These are phyloP conservation scores for Sphaeramia orbicularis DNA, from an alignment of 2,797 vertebrate genomes.

Conservation along the genomic window DNA sequence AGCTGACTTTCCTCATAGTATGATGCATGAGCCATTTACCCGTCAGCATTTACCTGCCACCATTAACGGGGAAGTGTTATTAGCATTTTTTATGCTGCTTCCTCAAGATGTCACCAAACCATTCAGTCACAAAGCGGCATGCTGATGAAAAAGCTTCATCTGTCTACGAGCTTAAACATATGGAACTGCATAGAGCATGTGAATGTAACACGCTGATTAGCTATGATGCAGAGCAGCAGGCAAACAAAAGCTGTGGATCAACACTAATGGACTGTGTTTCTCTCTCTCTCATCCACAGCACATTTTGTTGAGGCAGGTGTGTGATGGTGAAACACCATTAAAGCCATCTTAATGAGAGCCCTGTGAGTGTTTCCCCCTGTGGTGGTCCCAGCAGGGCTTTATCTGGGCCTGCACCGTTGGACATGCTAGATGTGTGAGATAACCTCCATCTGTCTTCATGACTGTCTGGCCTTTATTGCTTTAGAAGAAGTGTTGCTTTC, in stretches of 20 bases:
- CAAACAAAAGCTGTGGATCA: slow-evolving; percentile 48
- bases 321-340: slow-evolving; percentile 55
- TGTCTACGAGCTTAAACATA: slow-evolving; percentile 34
- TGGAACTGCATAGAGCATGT: neutral
- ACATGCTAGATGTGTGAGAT: slow-evolving; percentile 64
- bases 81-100: slow-evolving; percentile 37
- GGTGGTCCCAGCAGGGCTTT: slow-evolving; percentile 62
- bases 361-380: slow-evolving; percentile 36
- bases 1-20: slow-evolving; percentile 2
- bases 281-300: slow-evolving; percentile 12
- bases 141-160: slow-evolving; percentile 33
- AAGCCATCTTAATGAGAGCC: slow-evolving; percentile 62
- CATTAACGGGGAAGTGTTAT: slow-evolving; percentile 36
- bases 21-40: slow-evolving; percentile 57
- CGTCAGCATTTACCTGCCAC: slow-evolving; percentile 19
- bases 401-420: slow-evolving; percentile 51
- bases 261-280: slow-evolving; percentile 32
- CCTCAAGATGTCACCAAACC: slow-evolving; percentile 29
- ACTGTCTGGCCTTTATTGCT: slow-evolving; percentile 78
- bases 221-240: slow-evolving; percentile 52
- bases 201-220: slow-evolving; percentile 42
- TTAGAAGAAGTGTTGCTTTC: slow-evolving; percentile 67
- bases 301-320: slow-evolving; percentile 64
- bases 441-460: slow-evolving; percentile 83
- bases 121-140: slow-evolving; percentile 22